Evolutionary conservation across 2,888 invertebrate genomes (phyloP).

Genomic region (Drosophila eohydei): DNA sequence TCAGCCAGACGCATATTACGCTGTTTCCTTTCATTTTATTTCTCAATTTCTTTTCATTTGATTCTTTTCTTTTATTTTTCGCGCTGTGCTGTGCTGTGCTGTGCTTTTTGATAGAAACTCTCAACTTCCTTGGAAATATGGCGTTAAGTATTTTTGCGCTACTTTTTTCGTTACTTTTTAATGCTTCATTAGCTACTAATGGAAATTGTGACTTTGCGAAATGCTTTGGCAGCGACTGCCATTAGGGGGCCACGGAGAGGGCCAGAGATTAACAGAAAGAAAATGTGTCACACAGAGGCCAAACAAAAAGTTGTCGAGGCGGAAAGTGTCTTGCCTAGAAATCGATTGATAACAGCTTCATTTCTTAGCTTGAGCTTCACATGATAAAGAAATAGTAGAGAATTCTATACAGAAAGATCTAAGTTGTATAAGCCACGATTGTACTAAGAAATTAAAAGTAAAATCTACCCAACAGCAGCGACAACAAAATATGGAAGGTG

Average conservation of each 20-base stretch:
- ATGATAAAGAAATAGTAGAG: neutral
- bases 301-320: neutral
- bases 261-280: neutral
- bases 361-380: neutral
- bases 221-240: slow-evolving; percentile 23
- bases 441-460: neutral
- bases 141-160: slow-evolving; percentile 64
- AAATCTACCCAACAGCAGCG: neutral
- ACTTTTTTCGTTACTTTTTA: slow-evolving; percentile 70
- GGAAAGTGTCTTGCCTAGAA: neutral
- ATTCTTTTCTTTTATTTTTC: slow-evolving; percentile 31
- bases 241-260: neutral
- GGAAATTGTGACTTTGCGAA: slow-evolving; percentile 68
- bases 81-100: slow-evolving; percentile 31
- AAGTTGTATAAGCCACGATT: neutral
- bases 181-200: slow-evolving; percentile 81
- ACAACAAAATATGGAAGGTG: slow-evolving; percentile 1
- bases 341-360: neutral
- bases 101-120: slow-evolving; percentile 58
- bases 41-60: slow-evolving; percentile 54
- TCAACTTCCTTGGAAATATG: slow-evolving; percentile 67
- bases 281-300: slow-evolving; percentile 3
- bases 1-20: slow-evolving; percentile 59
- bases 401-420: neutral
- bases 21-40: slow-evolving; percentile 57